Percentiles rank a stretch among this genome's conserved stretches.
These are phyloP conservation scores for Gavia stellata DNA, from an alignment of 2,113 vertebrate genomes.

Conservation along the genomic window DNA sequence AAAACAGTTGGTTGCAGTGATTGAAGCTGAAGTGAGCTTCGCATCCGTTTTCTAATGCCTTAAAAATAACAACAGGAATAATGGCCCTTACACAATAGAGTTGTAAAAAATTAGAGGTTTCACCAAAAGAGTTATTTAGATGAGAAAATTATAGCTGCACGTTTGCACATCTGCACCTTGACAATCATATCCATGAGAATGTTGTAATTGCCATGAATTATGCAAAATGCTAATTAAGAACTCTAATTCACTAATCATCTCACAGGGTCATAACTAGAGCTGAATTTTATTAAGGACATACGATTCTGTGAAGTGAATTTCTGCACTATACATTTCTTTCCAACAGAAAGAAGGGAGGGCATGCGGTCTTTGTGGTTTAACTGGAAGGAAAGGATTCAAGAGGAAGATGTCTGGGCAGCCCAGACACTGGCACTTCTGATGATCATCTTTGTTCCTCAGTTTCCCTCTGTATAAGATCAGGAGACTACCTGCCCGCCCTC, in stretches of 20 bases:
- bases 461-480: not conserved
- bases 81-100: slow-evolving; percentile 57
- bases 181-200: slow-evolving; percentile 74
- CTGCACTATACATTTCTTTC: slow-evolving; percentile 38
- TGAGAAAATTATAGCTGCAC: slow-evolving; percentile 74
- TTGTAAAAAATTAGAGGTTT: slow-evolving; percentile 69
- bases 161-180: slow-evolving; percentile 78
- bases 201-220: slow-evolving; percentile 80
- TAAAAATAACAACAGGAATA: slow-evolving; percentile 61
- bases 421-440: not conserved
- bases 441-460: not conserved
- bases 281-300: slow-evolving; percentile 74
- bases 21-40: slow-evolving; percentile 40
- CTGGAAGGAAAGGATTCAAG: not conserved
- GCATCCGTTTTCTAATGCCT: slow-evolving; percentile 48
- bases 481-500: not conserved
- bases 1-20: slow-evolving; percentile 43
- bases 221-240: slow-evolving; percentile 82
- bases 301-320: slow-evolving; percentile 55
- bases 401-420: not conserved
- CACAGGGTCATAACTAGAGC: slow-evolving; percentile 75
- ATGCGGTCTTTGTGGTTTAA: not conserved
- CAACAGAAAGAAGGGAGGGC: slow-evolving; percentile 1
- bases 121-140: slow-evolving; percentile 71
- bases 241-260: slow-evolving; percentile 78